Evolutionary conservation across 2,888 invertebrate species (phyloP).

Genomic region (Xestia ashworthii): DNA sequence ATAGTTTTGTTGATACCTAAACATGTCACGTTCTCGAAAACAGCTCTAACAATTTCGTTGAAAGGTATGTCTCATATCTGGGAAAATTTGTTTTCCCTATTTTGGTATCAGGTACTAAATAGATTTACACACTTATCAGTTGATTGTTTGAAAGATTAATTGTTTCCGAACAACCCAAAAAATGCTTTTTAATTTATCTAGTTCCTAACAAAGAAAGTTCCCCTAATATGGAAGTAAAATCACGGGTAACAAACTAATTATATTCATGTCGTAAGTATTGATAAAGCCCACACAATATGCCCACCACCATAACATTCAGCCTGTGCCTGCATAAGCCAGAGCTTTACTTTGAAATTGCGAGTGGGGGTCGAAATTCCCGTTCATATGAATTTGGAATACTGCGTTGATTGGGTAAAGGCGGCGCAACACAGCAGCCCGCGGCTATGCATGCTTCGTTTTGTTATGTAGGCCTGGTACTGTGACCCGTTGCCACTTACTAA

Average conservation of each 20-base stretch:
- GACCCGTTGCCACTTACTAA: background rate
- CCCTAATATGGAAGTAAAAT: background rate
- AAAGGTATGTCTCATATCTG: no score
- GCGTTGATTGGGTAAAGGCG: background rate
- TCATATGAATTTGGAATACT: conserved; percentile 5
- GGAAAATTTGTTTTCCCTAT: no score
- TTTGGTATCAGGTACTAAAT: no score
- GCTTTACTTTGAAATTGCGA: conserved; percentile 20
- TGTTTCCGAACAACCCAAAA: background rate
- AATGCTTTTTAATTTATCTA: background rate
- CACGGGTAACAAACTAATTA: background rate
- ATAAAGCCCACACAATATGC: conserved; percentile 1
- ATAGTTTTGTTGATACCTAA: no score
- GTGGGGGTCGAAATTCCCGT: conserved; percentile 7
- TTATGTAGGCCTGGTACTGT: background rate
- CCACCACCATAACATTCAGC: background rate
- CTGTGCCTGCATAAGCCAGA: conserved; percentile 9
- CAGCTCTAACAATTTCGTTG: no score
- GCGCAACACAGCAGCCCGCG: background rate
- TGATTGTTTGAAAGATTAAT: background rate
- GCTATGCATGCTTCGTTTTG: background rate
- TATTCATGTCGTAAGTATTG: conserved; percentile 35
- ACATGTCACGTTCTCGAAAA: no score
- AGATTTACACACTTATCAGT: background rate
- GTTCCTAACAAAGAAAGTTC: background rate